Base-by-base conservation (phyloP, 2,888 invertebrate species). In the Catocala sponsa region DNA sequence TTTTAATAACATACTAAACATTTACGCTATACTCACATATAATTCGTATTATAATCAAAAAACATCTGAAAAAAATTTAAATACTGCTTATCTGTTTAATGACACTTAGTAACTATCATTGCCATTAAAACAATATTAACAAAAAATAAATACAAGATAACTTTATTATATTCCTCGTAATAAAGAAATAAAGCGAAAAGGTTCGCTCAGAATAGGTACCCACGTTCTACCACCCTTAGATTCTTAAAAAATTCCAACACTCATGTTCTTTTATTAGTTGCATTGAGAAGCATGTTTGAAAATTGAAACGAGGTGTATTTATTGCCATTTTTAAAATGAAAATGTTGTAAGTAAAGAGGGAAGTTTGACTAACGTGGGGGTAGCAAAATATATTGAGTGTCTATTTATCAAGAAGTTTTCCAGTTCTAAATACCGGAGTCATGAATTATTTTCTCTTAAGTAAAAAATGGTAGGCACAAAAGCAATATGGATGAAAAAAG, bases 191-290 rank as follows among this genome's bases (percentile, higher is more conserved):
- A 38, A 38, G 9, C 35, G 9, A 25, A 25, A 25, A 25, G 25
- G 25, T 25, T 25, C 25, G 25, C 2, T 25, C 25, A 25, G 4
- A 25, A 25, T 25, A 38, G 7, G 35, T 38, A 38, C 35, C 35
- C 35, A 6, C 60, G 48, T 65, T 65, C 59, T 53, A 49, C 55
- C 48, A 53, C 63, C 62, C 54, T 65, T 62, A 54, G 53, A 62
- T 47, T 56, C 62, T 67, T 65, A 47, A 32, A 63, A 64, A 76
- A 80, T 80, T 74, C 79, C 73, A 73, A 72, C 73, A 72, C 72
- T 69, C 76, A 75, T 74, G 73, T 72, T 74, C 73, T 65, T 76
- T 77, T 74, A 77, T 73, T 74, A 67, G 63, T 61, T 68, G 53
- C 65, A 68, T 43, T 61, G 55, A 63, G 58, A 59, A 59, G 63